Base-by-base conservation (phyloP, 2,888 invertebrate species). In the Pandemis cinnamomeana region DNA sequence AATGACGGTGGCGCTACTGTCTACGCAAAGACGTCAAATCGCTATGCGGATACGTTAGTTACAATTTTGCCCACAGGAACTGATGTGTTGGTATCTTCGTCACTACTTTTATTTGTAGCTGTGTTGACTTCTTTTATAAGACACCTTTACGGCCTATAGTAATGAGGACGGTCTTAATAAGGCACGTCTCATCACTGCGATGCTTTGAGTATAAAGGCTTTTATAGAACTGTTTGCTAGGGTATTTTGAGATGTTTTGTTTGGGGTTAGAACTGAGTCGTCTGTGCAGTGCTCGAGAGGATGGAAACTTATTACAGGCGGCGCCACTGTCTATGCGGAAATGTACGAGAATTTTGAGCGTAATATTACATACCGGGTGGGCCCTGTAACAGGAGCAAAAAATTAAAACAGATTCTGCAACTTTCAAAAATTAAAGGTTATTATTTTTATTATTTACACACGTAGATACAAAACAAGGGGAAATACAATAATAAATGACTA, bases 81-180 rank as follows among this genome's bases (percentile, higher is more conserved):
- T 13, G 41, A 15, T 58, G 64, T 64, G 48, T 69, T 69, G 41
- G 72, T 69, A 53, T 46, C 46, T 41, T 5, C 44, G 55, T 64
- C 41, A 63, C 72, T 72, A 69, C 63, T 64, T 72, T 69, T 66
- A 62, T 67, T 55, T 73, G 69, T 51, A 73, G 58, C 64, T 13
- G 44, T 70, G 60, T 55, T 55, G 8, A 36, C 6, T 69, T 63
- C 55, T 55, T 58, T 58, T 63, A 69, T 15, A 66, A 66, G 72
- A 44, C 64, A 73, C 64, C 73, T 60, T 66, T 66, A 69, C 36
- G 69, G 64, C 51, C 13, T 60, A 63, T 53, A 41, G 51, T 68
- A 70, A 73, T 73, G 73, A 73, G 69, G 55, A 64, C 55, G 64
- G 68, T 64, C 27, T 58, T 64, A 72, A 72, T 69, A 69, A 69